Conservation (phyloP, 2,797 vertebrate species). For the Syngnathus rostellatus region DNA sequence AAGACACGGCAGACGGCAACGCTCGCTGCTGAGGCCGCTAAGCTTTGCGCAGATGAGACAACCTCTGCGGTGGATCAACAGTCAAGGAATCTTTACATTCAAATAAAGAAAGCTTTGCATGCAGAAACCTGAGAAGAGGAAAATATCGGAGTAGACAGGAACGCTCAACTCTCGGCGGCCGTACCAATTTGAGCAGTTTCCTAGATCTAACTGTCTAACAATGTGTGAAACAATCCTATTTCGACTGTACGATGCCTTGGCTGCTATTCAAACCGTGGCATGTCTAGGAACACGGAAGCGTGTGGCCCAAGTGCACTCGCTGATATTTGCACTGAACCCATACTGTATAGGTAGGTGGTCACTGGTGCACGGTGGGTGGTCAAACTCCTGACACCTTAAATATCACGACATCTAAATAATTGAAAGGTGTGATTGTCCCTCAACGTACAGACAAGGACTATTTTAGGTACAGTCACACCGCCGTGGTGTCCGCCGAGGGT, state of each 20-base stretch:
- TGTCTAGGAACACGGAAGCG: background rate
- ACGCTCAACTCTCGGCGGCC: background rate
- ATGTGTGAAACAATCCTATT: background rate
- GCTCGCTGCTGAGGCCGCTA: slow-evolving; percentile 8
- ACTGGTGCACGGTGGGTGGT: background rate
- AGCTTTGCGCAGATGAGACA: slow-evolving; percentile 36
- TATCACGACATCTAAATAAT: background rate
- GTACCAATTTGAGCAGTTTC: slow-evolving; percentile 14
- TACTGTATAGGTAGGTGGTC: background rate
- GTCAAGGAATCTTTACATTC: slow-evolving; percentile 14
- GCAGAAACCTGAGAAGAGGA: background rate
- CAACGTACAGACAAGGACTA: background rate
- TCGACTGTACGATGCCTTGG: background rate
- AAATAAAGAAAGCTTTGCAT: slow-evolving; percentile 6
- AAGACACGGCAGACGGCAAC: slow-evolving; percentile 36
- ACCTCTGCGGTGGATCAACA: slow-evolving; percentile 3
- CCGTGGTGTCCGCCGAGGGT: background rate
- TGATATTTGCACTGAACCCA: background rate
- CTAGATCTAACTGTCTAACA: slow-evolving; percentile 20
- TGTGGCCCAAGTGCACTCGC: background rate
- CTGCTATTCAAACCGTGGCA: background rate
- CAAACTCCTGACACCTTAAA: slow-evolving; percentile 1
- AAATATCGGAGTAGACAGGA: slow-evolving; percentile 1
- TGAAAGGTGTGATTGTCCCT: slow-evolving; percentile 4
- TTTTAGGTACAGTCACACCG: background rate